Evolutionary conservation across 2,113 vertebrate species (phyloP), one percentile per base, ranked within the genome.

Genomic region (Siniperca chuatsi): DNA sequence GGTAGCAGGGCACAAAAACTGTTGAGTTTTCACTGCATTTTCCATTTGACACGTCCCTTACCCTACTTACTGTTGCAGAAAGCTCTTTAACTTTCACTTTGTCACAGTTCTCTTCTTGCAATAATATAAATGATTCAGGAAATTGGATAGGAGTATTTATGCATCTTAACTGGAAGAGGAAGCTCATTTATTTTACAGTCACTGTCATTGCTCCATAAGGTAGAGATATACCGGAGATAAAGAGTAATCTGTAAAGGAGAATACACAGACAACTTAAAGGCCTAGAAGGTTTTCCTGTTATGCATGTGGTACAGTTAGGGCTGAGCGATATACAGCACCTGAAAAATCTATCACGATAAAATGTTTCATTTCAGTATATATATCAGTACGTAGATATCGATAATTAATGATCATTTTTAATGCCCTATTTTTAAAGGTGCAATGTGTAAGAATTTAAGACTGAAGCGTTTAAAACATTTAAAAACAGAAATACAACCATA

Each of bases 91-190:
- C 67, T 79, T 73, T 69, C 42, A 71, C 42, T 74, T 83, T 44
- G 33, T 57, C 35, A 74, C 66, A 58, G 25, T 73, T 75, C 33
- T 46, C 29, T 44, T 18, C 25, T 42, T 72, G 72, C 35, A 75
- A 73, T 74, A 79, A 72, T 64, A 58, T 79, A 35, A 33, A 13
- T 46, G 55, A 70, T 75, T 71, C 4, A 8, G 48, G 23, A 80
- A 82, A 91, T 66, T 76, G 72, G 68, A 80, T 62, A 61, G n/a
- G 25, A 61, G 12, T 75, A 70, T 82, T 76, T 57, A 75, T 79
- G 25, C 33, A 69, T 76, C 48, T 65, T 80, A 40, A 69, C 25
- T 77, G 72, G 21, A 48, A 65, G 52, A 68, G 40, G 69, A 55
- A 48, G 76, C 40, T 40, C 48, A 78, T 87, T 71, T 10, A 68